Conservation (phyloP, 1,140 invertebrate genomes). For the Chionoecetes opilio region DNA sequence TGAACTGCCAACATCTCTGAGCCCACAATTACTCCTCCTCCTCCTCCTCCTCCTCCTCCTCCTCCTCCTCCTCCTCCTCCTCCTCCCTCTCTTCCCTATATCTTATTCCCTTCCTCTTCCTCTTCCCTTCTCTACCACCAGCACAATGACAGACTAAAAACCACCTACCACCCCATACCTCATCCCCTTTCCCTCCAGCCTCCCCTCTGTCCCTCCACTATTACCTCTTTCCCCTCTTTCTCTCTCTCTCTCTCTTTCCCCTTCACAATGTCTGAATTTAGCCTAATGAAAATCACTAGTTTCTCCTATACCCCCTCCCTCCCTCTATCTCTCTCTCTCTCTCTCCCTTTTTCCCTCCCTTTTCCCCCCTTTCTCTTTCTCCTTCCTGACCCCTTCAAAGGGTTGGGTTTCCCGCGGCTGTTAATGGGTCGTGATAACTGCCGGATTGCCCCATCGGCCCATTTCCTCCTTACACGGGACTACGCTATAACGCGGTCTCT, state of each 20-base stretch:
- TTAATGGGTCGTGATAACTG: conserved; percentile 42
- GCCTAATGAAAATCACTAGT: conserved; percentile 54
- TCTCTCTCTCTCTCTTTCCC: conserved; percentile 42
- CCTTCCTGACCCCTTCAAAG: not conserved
- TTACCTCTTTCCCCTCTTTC: not conserved
- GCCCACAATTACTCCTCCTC: not conserved
- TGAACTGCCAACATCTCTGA: not conserved
- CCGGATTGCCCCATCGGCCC: conserved; percentile 8
- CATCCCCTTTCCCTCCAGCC: not conserved
- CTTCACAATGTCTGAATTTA: conserved; percentile 28
- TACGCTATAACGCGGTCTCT: too few species aligned
- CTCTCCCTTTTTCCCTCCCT: not conserved
- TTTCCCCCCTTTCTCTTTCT: not conserved
- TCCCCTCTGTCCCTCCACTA: not conserved
- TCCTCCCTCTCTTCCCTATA: not conserved
- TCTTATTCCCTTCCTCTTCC: not conserved
- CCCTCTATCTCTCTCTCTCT: not conserved
- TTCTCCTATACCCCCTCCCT: not conserved
- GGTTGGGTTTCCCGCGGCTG: conserved; percentile 46
- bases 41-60: not conserved
- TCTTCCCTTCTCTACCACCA: not conserved
- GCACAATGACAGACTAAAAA: conserved; percentile 20
- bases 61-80: not conserved
- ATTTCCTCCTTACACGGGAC: too few species aligned
- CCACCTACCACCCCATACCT: not conserved